Evolutionary conservation across 1,140 invertebrate species (phyloP).

Genomic region (Hyposmocoma kahamanoa): DNA sequence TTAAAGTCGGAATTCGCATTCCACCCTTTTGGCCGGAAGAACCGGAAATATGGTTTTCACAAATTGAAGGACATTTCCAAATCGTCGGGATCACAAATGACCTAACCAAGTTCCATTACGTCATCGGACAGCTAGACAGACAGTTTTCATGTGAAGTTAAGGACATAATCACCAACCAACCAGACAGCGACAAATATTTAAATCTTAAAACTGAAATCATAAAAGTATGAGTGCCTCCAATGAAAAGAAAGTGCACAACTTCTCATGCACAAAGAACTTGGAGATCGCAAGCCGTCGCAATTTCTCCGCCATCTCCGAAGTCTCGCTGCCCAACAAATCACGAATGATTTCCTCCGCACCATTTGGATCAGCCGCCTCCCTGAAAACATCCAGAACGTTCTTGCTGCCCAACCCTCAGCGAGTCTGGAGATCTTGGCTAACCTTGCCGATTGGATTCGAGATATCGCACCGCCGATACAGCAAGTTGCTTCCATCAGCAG

Average conservation of each 20-base stretch:
- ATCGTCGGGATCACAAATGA: background rate
- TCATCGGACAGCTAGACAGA: background rate
- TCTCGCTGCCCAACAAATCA: too few relatives aligned
- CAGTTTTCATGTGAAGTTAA: constrained; percentile 1
- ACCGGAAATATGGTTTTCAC: constrained; percentile 4
- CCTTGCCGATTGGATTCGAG: constrained; percentile 3
- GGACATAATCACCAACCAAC: background rate
- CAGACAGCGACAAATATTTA: background rate
- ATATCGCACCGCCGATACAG: background rate
- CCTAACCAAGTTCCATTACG: background rate
- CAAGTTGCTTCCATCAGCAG: background rate
- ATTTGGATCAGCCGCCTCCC: too few relatives aligned
- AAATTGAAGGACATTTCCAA: constrained; percentile 1
- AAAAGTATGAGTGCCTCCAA: constrained; percentile 11
- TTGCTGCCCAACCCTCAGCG: too few relatives aligned
- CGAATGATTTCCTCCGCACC: too few relatives aligned
- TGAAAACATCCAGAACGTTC: too few relatives aligned
- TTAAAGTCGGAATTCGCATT: background rate
- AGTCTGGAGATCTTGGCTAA: constrained; percentile 3
- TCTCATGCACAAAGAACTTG: constrained; percentile 17
- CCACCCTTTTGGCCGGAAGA: constrained; percentile 5
- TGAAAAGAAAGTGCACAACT: constrained; percentile 18
- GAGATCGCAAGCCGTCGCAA: constrained; percentile 25
- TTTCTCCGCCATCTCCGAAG: too few relatives aligned
- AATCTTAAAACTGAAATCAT: background rate